Conservation (phyloP, 1,140 invertebrate genomes). For the Nixonia krombeini region DNA sequence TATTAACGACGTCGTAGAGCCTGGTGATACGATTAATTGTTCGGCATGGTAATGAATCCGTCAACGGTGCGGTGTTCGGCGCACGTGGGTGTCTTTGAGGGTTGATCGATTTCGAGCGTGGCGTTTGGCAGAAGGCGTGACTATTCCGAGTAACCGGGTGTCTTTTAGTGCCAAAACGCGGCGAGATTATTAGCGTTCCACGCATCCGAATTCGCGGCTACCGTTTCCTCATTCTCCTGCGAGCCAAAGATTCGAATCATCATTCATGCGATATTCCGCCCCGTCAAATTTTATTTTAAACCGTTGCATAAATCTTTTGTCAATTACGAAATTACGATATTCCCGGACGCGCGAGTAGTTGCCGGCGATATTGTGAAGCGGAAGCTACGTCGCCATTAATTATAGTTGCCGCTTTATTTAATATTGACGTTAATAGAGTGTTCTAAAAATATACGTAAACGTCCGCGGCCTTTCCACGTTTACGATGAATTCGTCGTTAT, state of each 20-base stretch:
- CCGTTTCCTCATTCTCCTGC: background rate
- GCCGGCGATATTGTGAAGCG: too few species aligned
- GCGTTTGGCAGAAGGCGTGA: slow-evolving; percentile 1
- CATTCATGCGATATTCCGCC: background rate
- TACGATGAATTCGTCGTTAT: too few species aligned
- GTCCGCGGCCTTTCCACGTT: too few species aligned
- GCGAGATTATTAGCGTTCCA: slow-evolving; percentile 4
- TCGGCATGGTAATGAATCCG: background rate
- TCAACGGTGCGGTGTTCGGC: background rate
- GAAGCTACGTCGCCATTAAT: too few species aligned
- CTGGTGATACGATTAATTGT: background rate
- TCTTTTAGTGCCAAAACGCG: slow-evolving; percentile 2
- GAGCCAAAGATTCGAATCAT: background rate
- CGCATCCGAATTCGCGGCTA: background rate
- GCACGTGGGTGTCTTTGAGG: background rate
- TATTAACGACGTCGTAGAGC: background rate
- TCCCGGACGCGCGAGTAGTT: background rate
- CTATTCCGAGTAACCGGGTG: background rate
- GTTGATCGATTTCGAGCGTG: background rate
- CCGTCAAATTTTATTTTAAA: background rate
- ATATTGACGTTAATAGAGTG: too few species aligned
- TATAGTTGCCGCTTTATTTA: too few species aligned
- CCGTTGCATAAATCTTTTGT: background rate
- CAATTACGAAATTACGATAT: background rate
- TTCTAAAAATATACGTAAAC: too few species aligned